phyloP scores from a whole-genome alignment of 2,888 invertebrate genomes.

The Thera britannica region DNA sequence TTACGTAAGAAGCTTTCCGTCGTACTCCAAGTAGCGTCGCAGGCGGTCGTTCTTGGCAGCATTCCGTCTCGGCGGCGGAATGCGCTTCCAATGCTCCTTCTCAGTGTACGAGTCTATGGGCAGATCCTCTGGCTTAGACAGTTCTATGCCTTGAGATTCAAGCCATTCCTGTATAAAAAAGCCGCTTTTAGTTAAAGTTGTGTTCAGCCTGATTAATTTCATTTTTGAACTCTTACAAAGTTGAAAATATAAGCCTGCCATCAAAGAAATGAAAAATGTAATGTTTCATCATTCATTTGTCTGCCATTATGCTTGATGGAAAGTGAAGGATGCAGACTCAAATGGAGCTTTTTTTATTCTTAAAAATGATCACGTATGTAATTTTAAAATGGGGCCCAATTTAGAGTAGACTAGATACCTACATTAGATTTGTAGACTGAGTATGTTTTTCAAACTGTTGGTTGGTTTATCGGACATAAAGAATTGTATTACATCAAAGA shows the following conservation, averaged over 20 bases:
- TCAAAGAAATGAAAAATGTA: too few species aligned
- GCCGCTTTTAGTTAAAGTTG: not conserved
- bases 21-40: slow-evolving; percentile 90
- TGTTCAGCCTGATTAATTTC: not conserved
- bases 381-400: too few species aligned
- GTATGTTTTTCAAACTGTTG: too few species aligned
- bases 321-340: too few species aligned
- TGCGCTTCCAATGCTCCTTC: slow-evolving; percentile 73
- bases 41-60: slow-evolving; percentile 66
- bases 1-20: slow-evolving; percentile 91
- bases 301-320: too few species aligned
- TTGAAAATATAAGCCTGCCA: too few species aligned
- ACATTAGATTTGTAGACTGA: too few species aligned
- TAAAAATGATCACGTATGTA: too few species aligned
- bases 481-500: not conserved
- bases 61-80: slow-evolving; percentile 58
- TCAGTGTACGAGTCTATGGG: slow-evolving; percentile 89
- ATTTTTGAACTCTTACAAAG: not conserved
- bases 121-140: slow-evolving; percentile 88
- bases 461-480: not conserved
- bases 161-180: slow-evolving; percentile 87
- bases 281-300: too few species aligned
- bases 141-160: slow-evolving; percentile 91
- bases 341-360: too few species aligned
- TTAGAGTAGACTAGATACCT: too few species aligned